phyloP scores from a whole-genome alignment of 2,113 vertebrate species.

The Danio rerio region DNA sequence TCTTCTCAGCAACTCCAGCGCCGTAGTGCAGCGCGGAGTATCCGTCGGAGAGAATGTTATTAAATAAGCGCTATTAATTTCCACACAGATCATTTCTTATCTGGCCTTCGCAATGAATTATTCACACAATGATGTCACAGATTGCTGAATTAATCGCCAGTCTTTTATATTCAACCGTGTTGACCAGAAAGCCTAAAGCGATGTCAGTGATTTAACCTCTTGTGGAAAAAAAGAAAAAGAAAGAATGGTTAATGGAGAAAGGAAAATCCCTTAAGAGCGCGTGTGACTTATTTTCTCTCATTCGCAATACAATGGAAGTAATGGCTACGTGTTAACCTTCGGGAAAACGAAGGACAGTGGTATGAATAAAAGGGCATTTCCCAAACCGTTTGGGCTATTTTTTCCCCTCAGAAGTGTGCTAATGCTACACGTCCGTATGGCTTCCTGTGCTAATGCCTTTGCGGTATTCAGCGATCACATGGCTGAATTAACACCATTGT shows the following conservation, averaged over 20 bases:
- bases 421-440: neutral
- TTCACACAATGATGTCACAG: conserved; percentile 77
- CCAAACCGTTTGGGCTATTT: conserved; percentile 19
- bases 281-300: conserved; percentile 54
- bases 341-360: conserved; percentile 37
- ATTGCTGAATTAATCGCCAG: conserved; percentile 73
- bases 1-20: conserved; percentile 53
- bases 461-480: conserved; percentile 26
- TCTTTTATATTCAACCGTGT: conserved; percentile 65
- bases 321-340: conserved; percentile 48
- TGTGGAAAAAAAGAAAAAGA: conserved; percentile 15
- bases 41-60: conserved; percentile 77
- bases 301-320: conserved; percentile 48
- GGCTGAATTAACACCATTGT: conserved; percentile 30
- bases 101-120: conserved; percentile 73
- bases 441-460: conserved; percentile 43
- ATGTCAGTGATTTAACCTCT: conserved; percentile 52
- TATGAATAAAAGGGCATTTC: conserved; percentile 49
- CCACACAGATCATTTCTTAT: conserved; percentile 81
- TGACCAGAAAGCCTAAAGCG: conserved; percentile 60
- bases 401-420: neutral
- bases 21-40: conserved; percentile 70
- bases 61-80: conserved; percentile 83
- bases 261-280: conserved; percentile 49
- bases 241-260: conserved; percentile 57